Conservation (phyloP, 2,797 vertebrate species). For the Forpus xanthops region DNA sequence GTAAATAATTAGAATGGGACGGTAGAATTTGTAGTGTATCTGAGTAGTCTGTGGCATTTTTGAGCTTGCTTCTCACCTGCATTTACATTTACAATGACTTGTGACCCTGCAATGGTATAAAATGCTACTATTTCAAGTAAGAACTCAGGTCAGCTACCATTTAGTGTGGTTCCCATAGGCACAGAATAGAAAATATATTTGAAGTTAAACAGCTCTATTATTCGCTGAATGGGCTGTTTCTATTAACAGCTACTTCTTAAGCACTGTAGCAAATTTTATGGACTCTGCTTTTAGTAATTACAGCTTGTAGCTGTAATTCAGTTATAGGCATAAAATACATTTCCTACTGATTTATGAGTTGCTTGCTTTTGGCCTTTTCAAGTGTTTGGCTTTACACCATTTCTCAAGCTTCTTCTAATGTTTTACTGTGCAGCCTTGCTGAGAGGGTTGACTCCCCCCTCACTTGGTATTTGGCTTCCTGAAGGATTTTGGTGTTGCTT, state of each 20-base stretch:
- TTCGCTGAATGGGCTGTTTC: not conserved
- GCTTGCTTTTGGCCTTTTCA: not conserved
- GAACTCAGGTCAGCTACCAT: not conserved
- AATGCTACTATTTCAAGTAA: not conserved
- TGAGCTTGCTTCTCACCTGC: slow-evolving; percentile 12
- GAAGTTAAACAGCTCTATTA: not conserved
- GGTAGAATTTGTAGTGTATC: not conserved
- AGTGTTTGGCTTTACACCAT: not conserved
- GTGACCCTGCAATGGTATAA: not conserved
- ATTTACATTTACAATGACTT: slow-evolving; percentile 9
- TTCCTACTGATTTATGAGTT: slow-evolving; percentile 26
- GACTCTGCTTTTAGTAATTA: not conserved
- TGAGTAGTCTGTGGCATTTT: not conserved
- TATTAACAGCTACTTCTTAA: slow-evolving; percentile 12
- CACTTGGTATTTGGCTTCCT: not conserved
- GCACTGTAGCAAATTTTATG: slow-evolving; percentile 12
- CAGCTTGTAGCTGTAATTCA: slow-evolving; percentile 4
- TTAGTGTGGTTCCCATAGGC: not conserved
- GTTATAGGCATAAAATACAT: not conserved
- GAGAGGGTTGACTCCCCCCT: not conserved
- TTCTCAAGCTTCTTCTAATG: not conserved
- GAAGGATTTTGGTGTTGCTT: not conserved
- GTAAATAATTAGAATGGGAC: not conserved
- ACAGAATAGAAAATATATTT: not conserved
- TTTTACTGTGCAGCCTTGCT: not conserved